A percentile compares a stretch with the other conserved stretches of the same genome.
These are phyloP conservation scores for Channa maculata DNA, from an alignment of 2,113 vertebrate species.

Conservation along the genomic window DNA sequence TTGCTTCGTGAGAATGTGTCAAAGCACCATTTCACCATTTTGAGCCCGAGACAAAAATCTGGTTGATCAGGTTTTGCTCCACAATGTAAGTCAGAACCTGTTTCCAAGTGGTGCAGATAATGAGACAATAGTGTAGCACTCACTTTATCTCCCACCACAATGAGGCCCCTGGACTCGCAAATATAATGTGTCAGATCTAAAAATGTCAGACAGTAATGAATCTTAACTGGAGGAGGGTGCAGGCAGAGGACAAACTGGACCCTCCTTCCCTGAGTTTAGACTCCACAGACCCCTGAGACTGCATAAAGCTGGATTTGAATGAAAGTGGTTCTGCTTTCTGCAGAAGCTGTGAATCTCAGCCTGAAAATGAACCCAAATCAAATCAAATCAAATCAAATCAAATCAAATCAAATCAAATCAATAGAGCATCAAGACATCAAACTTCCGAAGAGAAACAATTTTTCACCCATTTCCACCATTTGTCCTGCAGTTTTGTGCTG, in stretches of 20 bases:
- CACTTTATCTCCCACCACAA: not conserved
- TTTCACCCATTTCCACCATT: not conserved
- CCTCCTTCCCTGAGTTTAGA: constrained; percentile 7
- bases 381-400: too few species aligned
- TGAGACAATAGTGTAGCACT: not conserved
- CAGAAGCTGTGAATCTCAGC: not conserved
- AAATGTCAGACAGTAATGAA: constrained; percentile 24
- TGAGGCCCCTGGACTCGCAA: not conserved
- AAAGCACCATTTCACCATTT: constrained; percentile 31
- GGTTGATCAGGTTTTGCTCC: not conserved
- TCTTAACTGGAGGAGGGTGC: not conserved
- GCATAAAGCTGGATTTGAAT: too few species aligned
- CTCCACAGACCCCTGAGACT: constrained; percentile 17
- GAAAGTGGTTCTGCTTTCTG: not conserved
- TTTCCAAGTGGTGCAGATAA: too few species aligned
- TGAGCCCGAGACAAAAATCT: constrained; percentile 7
- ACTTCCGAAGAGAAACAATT: not conserved
- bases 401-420: not conserved
- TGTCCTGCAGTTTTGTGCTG: constrained; percentile 5
- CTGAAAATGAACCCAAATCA: not conserved
- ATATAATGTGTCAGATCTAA: constrained; percentile 4
- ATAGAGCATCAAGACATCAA: not conserved
- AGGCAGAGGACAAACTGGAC: constrained; percentile 7
- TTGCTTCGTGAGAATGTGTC: constrained; percentile 41
- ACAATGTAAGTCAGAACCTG: not conserved